Conservation (phyloP, 2,888 invertebrate species). For the Parnassius apollo region DNA sequence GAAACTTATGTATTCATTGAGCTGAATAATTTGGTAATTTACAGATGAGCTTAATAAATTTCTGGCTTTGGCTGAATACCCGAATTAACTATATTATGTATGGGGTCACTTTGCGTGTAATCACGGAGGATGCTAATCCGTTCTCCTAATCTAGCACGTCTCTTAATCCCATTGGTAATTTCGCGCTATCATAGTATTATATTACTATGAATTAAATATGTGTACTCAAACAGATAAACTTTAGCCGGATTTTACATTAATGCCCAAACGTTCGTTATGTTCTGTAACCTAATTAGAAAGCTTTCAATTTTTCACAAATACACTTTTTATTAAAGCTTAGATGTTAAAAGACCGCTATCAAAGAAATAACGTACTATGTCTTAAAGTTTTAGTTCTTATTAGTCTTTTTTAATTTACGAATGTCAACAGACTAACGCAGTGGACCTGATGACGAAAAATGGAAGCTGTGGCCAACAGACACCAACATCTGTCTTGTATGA, state of each 20-base stretch:
- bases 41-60: background rate
- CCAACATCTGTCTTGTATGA: no score
- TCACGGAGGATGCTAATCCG: slow-evolving; percentile 17
- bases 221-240: slow-evolving; percentile 14
- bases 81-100: slow-evolving; percentile 8
- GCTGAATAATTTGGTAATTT: no score
- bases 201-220: slow-evolving; percentile 20
- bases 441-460: no score
- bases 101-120: slow-evolving; percentile 17
- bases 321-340: slow-evolving; percentile 16
- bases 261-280: slow-evolving; percentile 10
- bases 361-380: no score
- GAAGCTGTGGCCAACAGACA: no score
- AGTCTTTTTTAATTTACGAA: no score
- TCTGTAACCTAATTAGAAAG: slow-evolving; percentile 12
- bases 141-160: slow-evolving; percentile 16
- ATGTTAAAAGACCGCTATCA: slow-evolving; percentile 15
- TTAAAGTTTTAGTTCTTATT: no score
- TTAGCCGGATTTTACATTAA: slow-evolving; percentile 19
- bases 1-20: no score
- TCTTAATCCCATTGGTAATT: slow-evolving; percentile 22
- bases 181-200: slow-evolving; percentile 20
- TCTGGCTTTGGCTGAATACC: background rate
- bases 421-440: no score
- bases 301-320: slow-evolving; percentile 17